Percentiles rank a stretch among this genome's conserved stretches.
Evolutionary conservation across 2,113 vertebrate genomes (phyloP).

Genomic region (Myrmecobius fasciatus): DNA sequence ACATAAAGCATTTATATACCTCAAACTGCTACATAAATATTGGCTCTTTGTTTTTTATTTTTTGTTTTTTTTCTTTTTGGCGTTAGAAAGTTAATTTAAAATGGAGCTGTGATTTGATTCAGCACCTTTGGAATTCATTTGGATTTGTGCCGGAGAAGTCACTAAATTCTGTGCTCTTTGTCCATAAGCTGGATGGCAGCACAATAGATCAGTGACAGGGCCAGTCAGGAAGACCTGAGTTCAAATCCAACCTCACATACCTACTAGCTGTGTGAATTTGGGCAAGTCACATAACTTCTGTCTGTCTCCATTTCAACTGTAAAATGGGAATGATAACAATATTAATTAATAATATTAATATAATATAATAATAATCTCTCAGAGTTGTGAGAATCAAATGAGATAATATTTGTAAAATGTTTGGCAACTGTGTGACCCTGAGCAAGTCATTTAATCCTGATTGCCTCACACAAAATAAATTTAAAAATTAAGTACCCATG

Average conservation of each 20-base stretch:
- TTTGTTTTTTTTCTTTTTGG: no score
- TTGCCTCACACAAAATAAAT: no score
- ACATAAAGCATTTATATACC: not conserved
- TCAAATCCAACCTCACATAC: not conserved
- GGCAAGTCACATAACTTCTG: not conserved
- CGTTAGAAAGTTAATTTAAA: not conserved
- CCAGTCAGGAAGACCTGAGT: not conserved
- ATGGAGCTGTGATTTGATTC: not conserved
- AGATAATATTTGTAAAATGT: not conserved
- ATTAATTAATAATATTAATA: no score
- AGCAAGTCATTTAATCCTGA: no score
- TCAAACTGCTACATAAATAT: not conserved
- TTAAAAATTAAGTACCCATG: no score
- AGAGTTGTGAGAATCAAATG: not conserved
- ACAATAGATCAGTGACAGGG: not conserved
- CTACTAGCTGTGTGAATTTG: not conserved
- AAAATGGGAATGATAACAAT: not conserved
- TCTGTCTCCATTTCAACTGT: not conserved
- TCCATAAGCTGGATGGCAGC: not conserved
- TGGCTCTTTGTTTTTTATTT: not conserved
- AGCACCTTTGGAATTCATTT: not conserved
- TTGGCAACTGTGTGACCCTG: not conserved
- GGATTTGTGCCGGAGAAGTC: not conserved
- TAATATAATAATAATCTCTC: not conserved
- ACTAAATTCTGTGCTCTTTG: not conserved